Evolutionary conservation across 1,140 invertebrate species (phyloP).

Genomic region (Potamilus streckersoni): DNA sequence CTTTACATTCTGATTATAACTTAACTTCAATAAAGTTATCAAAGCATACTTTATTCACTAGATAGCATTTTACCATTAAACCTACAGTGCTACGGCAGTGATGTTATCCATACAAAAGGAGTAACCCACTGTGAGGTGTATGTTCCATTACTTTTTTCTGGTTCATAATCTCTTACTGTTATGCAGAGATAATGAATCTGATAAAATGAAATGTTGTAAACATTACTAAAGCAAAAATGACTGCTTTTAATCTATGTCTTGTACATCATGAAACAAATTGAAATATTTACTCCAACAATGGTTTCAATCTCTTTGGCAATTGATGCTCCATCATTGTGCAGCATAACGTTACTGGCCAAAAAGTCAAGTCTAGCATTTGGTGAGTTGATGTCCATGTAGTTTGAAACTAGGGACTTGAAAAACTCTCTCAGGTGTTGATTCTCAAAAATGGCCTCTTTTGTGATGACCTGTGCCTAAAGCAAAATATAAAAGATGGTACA

Average conservation of each 20-base stretch:
- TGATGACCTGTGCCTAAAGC: constrained; percentile 44
- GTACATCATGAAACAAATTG: constrained; percentile 13
- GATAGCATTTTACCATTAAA: too few relatives aligned
- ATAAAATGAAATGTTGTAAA: not conserved
- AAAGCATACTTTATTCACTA: too few relatives aligned
- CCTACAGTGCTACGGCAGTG: too few relatives aligned
- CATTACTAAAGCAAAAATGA: not conserved
- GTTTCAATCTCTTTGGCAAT: constrained; percentile 58
- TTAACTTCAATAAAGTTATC: too few relatives aligned
- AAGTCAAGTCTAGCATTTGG: constrained; percentile 63
- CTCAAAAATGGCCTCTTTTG: constrained; percentile 50
- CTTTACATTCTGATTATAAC: too few relatives aligned
- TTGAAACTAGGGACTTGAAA: constrained; percentile 51
- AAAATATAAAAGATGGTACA: constrained; percentile 2
- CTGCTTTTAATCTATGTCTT: not conserved
- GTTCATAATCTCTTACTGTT: too few relatives aligned
- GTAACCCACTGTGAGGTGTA: too few relatives aligned
- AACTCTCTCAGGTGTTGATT: constrained; percentile 61
- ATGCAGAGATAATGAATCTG: too few relatives aligned
- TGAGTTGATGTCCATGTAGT: constrained; percentile 43
- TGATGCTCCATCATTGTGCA: constrained; percentile 48
- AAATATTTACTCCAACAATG: constrained; percentile 47
- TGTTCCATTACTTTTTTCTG: too few relatives aligned
- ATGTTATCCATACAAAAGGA: too few relatives aligned
- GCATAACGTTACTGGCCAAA: constrained; percentile 61